Base-by-base conservation (phyloP, 2,888 invertebrate genomes). In the Taphrorychus bicolor region DNA sequence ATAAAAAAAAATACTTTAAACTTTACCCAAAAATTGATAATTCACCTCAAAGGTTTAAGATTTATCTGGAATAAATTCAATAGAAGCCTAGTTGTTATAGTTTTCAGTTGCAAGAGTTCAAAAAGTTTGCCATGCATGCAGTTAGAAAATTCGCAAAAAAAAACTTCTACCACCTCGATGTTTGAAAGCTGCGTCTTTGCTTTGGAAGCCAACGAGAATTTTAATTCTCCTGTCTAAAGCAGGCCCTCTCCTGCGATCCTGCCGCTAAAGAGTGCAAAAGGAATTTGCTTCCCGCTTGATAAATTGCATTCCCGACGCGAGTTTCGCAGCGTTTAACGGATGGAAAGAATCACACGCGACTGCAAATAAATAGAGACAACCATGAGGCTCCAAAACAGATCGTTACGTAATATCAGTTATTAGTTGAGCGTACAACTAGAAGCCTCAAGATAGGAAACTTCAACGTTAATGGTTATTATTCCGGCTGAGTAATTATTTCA, bases 301-400 rank as follows among this genome's bases (percentile, higher is more conserved):
- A 22, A 58, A 58, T 58, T 58, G 59, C 59, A 49, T 49, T 59
- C 59, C 22, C 17, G 49, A 14, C 22, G 59, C 48, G 21, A 17
- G 16, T 45, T 45, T 16, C 45, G 2, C 32, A 32, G 32, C 32
- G 32, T 32, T 32, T 32, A 32, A 32, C 32, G 32, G 32, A 32
- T 32, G 11, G 32, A 32, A 32, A 32, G 32, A 32, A 32, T 32
- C 32, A 11, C 32, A 32, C 32, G 32, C 32, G 32, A 32, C 32
- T 32, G 32, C 32, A 32, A 32, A 32, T 32, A 32, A 32, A 32
- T 32, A 32, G n/a, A 32, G 32, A 32, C 32, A 32, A 32, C 32
- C 32, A 32, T 9, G 9, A 32, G 32, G 9, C 11, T 32, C 11
- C 11, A 32, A 32, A 11, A 11, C 32, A 32, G 32, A 11, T 32